These are phyloP conservation scores for Proctacanthus coquilletti DNA, from an alignment of 1,140 invertebrate species.

Conservation along the genomic window DNA sequence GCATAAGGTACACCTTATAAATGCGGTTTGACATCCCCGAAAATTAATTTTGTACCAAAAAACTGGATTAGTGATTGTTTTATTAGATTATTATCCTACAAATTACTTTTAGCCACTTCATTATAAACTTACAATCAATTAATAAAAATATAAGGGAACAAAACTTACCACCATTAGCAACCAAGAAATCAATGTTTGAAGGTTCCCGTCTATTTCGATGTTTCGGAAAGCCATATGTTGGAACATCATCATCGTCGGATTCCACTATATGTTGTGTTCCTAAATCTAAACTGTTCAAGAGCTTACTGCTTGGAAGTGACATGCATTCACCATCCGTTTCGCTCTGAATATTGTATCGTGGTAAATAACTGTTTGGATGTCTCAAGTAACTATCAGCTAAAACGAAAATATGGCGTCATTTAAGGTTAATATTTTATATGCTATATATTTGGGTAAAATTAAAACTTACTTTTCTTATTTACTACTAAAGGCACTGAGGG, in stretches of 20 bases:
- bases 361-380: slow-evolving; percentile 74
- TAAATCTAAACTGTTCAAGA: slow-evolving; percentile 30
- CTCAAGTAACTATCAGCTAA: slow-evolving; percentile 54
- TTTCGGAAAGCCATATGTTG: slow-evolving; percentile 7
- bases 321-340: slow-evolving; percentile 44
- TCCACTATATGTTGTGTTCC: slow-evolving; percentile 11
- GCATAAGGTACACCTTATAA: too few species aligned
- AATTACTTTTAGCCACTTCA: background rate
- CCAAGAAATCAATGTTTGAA: slow-evolving; percentile 9
- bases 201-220: slow-evolving; percentile 5
- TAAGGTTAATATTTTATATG: too few species aligned
- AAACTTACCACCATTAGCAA: slow-evolving; percentile 7
- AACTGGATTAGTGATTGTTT: background rate
- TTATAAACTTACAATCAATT: background rate
- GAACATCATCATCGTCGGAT: slow-evolving; percentile 32
- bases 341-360: slow-evolving; percentile 53
- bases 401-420: slow-evolving; percentile 6
- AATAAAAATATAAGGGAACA: too few species aligned
- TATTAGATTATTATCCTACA: background rate
- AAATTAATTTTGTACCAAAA: too few species aligned
- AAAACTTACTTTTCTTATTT: slow-evolving; percentile 26
- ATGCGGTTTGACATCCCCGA: too few species aligned
- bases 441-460: slow-evolving; percentile 8
- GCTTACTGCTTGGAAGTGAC: slow-evolving; percentile 35
- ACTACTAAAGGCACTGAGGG: slow-evolving; percentile 35